Evolutionary conservation across 2,113 vertebrate species (phyloP).

Genomic region (Phocoena sinus): DNA sequence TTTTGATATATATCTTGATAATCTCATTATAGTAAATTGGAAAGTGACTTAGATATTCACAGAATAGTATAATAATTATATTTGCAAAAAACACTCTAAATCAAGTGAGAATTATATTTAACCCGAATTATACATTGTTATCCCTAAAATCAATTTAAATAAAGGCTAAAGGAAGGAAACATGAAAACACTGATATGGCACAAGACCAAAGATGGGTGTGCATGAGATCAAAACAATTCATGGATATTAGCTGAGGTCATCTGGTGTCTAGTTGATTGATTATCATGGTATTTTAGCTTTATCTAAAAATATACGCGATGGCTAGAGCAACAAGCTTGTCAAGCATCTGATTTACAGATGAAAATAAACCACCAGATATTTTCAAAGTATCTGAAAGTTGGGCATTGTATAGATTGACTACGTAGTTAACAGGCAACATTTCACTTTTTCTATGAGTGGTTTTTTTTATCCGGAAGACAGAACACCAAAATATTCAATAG

Average conservation of each 20-base stretch:
- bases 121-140: background rate
- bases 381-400: background rate
- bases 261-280: background rate
- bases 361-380: background rate
- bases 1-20: background rate
- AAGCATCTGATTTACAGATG: background rate
- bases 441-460: background rate
- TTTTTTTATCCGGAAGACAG: background rate
- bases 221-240: background rate
- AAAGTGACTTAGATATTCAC: constrained; percentile 23
- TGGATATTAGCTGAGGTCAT: background rate
- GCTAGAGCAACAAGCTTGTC: background rate
- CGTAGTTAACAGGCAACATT: background rate
- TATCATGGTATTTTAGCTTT: background rate
- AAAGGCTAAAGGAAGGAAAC: background rate
- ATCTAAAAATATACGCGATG: background rate
- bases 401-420: background rate
- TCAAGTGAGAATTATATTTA: constrained; percentile 11
- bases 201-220: background rate
- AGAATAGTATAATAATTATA: constrained; percentile 15
- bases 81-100: constrained; percentile 7
- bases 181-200: background rate
- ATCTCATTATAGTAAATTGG: constrained; percentile 22
- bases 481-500: background rate
- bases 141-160: background rate